These are phyloP conservation scores for Luffia ferchaultella DNA, from an alignment of 2,888 invertebrate genomes.

Conservation along the genomic window DNA sequence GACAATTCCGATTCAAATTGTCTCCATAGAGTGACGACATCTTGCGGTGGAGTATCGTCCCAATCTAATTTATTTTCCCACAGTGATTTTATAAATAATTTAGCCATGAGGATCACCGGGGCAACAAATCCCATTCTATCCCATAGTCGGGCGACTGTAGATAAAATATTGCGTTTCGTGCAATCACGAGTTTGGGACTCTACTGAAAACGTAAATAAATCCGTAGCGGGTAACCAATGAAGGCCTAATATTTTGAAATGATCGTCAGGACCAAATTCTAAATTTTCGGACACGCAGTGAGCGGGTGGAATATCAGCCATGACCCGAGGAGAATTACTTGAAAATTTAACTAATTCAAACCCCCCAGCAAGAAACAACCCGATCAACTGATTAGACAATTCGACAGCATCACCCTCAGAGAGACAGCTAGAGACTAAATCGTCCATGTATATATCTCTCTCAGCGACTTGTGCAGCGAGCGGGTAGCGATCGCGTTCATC, in stretches of 20 bases:
- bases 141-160: neutral
- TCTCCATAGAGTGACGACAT: neutral
- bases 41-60: constrained; percentile 2
- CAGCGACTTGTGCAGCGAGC: neutral
- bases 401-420: neutral
- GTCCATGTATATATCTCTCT: neutral
- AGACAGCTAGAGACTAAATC: neutral
- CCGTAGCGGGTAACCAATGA: neutral
- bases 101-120: constrained; percentile 4
- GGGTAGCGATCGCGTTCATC: neutral
- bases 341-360: neutral
- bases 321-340: neutral
- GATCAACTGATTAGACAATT: neutral
- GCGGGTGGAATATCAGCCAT: neutral
- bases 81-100: constrained; percentile 4
- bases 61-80: constrained; percentile 2
- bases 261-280: neutral
- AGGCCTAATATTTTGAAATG: neutral
- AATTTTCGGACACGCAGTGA: neutral
- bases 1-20: neutral
- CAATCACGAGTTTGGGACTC: neutral
- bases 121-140: neutral
- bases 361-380: neutral
- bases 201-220: neutral
- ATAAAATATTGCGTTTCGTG: constrained; percentile 4